Evolutionary conservation across 2,113 vertebrate genomes (phyloP).

Genomic region (Sebastes fasciatus): DNA sequence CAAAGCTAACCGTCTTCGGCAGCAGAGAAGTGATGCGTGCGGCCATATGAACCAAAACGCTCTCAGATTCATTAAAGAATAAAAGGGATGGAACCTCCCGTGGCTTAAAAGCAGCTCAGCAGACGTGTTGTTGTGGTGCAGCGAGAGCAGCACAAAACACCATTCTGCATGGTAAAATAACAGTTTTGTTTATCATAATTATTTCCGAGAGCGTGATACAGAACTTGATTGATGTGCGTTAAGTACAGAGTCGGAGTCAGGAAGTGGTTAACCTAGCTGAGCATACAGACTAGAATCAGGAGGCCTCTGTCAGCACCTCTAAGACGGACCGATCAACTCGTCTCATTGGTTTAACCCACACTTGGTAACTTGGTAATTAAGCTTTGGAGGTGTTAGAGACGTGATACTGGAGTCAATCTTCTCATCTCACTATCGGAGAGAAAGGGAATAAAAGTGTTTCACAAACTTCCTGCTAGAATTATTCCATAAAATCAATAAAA

Average conservation of each 20-base stretch:
- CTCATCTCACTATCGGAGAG: not conserved
- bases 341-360: not conserved
- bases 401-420: not conserved
- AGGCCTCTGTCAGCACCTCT: not conserved
- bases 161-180: not conserved
- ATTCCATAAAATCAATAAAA: slow-evolving; percentile 2
- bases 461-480: not conserved
- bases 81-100: not conserved
- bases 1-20: not conserved
- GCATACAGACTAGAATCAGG: not conserved
- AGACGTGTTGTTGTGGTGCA: not conserved
- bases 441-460: not conserved
- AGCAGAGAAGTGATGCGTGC: not conserved
- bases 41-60: not conserved
- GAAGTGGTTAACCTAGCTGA: not conserved
- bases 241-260: not conserved
- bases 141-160: not conserved
- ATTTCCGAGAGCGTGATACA: not conserved
- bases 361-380: not conserved
- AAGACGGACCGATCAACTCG: not conserved
- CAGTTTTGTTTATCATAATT: not conserved
- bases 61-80: not conserved
- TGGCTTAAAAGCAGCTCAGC: not conserved
- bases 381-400: not conserved
- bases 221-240: too few relatives aligned